Percentiles rank a stretch among this genome's conserved stretches.
phyloP scores from a whole-genome alignment of 2,888 invertebrate species.

The Plutella xylostella region DNA sequence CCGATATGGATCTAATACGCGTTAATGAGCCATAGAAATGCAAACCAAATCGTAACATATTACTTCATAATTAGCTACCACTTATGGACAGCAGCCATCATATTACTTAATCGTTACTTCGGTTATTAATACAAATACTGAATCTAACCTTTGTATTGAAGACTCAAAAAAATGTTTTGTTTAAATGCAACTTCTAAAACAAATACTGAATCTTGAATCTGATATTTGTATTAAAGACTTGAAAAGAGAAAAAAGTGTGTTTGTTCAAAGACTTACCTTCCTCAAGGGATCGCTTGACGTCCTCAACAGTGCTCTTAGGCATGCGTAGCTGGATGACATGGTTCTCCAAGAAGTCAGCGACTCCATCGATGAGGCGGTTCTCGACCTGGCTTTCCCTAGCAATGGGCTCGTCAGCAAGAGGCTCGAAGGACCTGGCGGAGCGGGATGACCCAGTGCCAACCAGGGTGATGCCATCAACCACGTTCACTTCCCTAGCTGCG shows the following conservation, averaged over 20 bases:
- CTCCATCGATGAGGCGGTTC: slow-evolving; percentile 77
- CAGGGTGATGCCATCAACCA: slow-evolving; percentile 72
- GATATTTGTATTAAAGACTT: too few relatives aligned
- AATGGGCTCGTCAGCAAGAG: slow-evolving; percentile 77
- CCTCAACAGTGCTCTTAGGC: slow-evolving; percentile 78
- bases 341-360: slow-evolving; percentile 81
- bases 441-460: slow-evolving; percentile 61
- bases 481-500: slow-evolving; percentile 62
- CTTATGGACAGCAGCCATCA: too few relatives aligned
- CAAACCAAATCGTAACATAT: too few relatives aligned
- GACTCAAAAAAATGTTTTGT: too few relatives aligned
- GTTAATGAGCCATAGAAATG: too few relatives aligned
- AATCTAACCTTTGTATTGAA: too few relatives aligned
- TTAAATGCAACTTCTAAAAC: too few relatives aligned
- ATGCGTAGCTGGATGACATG: slow-evolving; percentile 86
- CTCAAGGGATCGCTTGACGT: slow-evolving; percentile 81
- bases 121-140: too few relatives aligned
- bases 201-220: too few relatives aligned
- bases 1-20: too few relatives aligned
- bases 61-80: too few relatives aligned
- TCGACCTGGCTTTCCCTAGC: slow-evolving; percentile 82
- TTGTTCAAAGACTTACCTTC: slow-evolving; percentile 73
- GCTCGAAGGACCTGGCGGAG: slow-evolving; percentile 71
- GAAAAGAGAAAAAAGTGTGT: background rate
- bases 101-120: too few relatives aligned